phyloP scores from a whole-genome alignment of 2,888 invertebrate genomes.

The Cantharis rufa region DNA sequence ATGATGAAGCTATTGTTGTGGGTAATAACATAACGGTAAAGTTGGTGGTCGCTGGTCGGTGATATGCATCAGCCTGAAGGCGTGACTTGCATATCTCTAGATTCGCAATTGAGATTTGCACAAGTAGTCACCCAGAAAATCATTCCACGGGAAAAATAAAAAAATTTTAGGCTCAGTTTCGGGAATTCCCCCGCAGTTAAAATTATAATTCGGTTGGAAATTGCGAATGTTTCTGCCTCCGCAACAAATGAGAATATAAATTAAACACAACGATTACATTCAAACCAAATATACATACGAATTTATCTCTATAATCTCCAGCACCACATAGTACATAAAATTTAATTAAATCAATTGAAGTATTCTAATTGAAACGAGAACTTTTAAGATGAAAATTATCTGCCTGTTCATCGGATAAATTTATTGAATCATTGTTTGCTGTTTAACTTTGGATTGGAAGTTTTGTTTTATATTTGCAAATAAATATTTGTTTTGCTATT shows the following conservation, averaged over 20 bases:
- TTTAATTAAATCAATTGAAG: background rate
- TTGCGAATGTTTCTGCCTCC: too few relatives aligned
- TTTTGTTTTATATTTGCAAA: background rate
- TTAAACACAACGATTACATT: background rate
- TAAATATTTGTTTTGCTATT: background rate
- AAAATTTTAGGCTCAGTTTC: background rate
- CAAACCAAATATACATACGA: background rate
- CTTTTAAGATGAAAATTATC: background rate
- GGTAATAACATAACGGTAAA: constrained; percentile 39
- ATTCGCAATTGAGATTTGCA: constrained; percentile 38
- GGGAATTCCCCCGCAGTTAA: background rate
- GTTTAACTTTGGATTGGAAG: background rate
- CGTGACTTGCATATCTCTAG: constrained; percentile 37
- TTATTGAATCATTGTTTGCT: background rate
- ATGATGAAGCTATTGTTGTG: constrained; percentile 39
- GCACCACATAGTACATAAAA: background rate
- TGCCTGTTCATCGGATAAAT: background rate
- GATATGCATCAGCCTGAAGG: constrained; percentile 36
- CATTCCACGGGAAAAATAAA: background rate
- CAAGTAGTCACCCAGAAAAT: constrained; percentile 17
- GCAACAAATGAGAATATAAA: background rate
- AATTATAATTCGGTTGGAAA: background rate
- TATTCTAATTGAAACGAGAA: background rate
- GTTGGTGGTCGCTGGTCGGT: constrained; percentile 30
- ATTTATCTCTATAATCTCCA: background rate